These are phyloP conservation scores for Pollimyrus isidori DNA, from an alignment of 2,113 vertebrate species.

Conservation along the genomic window DNA sequence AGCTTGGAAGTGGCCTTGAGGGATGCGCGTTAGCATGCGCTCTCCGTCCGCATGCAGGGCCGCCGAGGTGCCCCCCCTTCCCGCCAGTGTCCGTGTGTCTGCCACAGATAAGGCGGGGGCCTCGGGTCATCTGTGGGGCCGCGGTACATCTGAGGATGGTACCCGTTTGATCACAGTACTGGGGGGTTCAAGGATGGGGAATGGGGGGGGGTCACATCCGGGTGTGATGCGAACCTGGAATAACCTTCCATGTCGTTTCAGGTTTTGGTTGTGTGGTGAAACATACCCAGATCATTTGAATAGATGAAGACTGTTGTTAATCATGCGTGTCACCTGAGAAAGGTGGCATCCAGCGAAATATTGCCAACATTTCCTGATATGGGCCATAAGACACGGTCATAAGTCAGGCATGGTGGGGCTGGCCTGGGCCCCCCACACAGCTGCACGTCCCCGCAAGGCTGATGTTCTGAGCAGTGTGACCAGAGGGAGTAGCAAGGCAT, in stretches of 20 bases:
- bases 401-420: neutral
- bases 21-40: slow-evolving; percentile 30
- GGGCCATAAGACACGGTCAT: neutral
- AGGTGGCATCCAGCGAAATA: neutral
- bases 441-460: neutral
- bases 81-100: slow-evolving; percentile 23
- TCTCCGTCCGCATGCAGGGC: slow-evolving; percentile 20
- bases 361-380: neutral
- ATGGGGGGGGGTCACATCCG: neutral
- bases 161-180: slow-evolving; percentile 44
- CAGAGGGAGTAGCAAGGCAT: neutral
- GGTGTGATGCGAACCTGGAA: neutral
- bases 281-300: neutral
- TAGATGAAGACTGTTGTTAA: neutral
- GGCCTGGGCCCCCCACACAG: neutral
- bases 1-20: neutral
- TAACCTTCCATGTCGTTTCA: neutral
- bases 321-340: neutral
- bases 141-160: slow-evolving; percentile 50
- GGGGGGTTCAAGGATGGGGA: slow-evolving; percentile 4
- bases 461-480: neutral
- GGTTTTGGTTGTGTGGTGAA: neutral
- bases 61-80: neutral
- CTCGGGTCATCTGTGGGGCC: slow-evolving; percentile 40
- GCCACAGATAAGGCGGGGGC: slow-evolving; percentile 28